Base-by-base conservation (phyloP, 1,140 invertebrate species). In the Chymomyza costata region DNA sequence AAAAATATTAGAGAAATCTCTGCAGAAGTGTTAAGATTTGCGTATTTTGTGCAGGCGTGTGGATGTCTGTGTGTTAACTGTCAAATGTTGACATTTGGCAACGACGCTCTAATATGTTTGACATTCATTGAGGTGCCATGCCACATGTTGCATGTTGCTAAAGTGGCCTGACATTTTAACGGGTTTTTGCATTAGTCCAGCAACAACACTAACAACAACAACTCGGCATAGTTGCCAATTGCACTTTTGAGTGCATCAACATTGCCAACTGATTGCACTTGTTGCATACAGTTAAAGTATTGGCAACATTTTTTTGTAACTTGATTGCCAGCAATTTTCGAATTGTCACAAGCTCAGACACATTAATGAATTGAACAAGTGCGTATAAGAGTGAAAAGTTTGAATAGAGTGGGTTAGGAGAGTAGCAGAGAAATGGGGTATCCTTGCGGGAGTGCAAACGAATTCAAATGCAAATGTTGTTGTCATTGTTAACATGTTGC, bases 51-150 rank as follows among this genome's bases (percentile, higher is more conserved):
- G 18, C 17, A 18, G 31, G 31, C 45, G 25, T 60, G 55, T 44
- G 30, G 48, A 35, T 61, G 56, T 65, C 21, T 53, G 32, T 60
- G 49, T 52, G 38, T 70, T 65, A 46, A 34, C 67, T 80, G 71
- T 80, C 71, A 78, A 67, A 67, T 45, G 73, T 59, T 78, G 73
- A 80, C 71, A 78, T 78, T 78, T 78, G 73, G n/a, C 73, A 78
- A 64, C 63, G 63, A 62, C 58, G 47, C 56, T 64, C 71, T 73
- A 80, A 71, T 78, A 74, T 74, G 70, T 69, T 74, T 74, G 70
- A 74, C 70, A 74, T 74, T 74, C 70, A 76, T 74, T 74, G 67
- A 55, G 45, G 55, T 43, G 59, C 56, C 51, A 35, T 64, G 62
- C 66, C 62, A 58, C 73, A 66, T 76, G 71, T 78, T 76, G 65